phyloP scores from a whole-genome alignment of 2,888 invertebrate genomes.

The Zygothrica quintamaculata region DNA sequence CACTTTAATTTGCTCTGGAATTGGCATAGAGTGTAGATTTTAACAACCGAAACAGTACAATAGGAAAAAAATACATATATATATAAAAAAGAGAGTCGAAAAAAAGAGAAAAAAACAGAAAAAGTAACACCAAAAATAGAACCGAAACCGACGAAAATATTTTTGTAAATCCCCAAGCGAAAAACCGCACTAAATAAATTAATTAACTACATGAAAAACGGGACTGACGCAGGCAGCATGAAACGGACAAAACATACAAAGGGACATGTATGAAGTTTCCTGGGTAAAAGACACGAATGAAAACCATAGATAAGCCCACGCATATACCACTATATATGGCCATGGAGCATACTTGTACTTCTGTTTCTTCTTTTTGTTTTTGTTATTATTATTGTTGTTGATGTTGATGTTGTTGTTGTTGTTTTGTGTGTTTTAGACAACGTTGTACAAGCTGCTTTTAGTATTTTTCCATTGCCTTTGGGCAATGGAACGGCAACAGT shows the following conservation, averaged over 20 bases:
- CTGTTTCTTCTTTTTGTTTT: constrained; percentile 18
- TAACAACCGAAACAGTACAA: constrained; percentile 19
- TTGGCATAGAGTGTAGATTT: constrained; percentile 33
- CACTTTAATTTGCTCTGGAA: constrained; percentile 46
- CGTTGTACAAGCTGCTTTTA: constrained; percentile 55
- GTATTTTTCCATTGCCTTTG: constrained; percentile 48
- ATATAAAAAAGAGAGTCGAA: too few species aligned
- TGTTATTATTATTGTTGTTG: constrained; percentile 10
- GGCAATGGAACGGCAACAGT: constrained; percentile 48
- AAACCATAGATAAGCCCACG: constrained; percentile 41
- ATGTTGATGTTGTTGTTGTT: constrained; percentile 19
- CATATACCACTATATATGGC: constrained; percentile 43
- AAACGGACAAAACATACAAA: constrained; percentile 42
- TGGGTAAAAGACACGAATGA: constrained; percentile 17
- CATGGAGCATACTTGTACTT: constrained; percentile 10
- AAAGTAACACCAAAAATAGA: constrained; percentile 26
- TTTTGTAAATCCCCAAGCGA: constrained; percentile 72
- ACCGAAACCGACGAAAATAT: constrained; percentile 51
- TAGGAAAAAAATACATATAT: constrained; percentile 34
- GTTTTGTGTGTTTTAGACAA: constrained; percentile 44
- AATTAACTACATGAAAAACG: constrained; percentile 79
- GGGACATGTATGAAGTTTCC: constrained; percentile 46
- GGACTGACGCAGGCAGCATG: constrained; percentile 43
- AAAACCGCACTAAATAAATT: constrained; percentile 81
- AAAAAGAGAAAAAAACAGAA: constrained; percentile 31